Evolutionary conservation across 1,140 invertebrate genomes (phyloP), one percentile per base, ranked within the genome.

Genomic region (Trachymyrmex cornetzi): DNA sequence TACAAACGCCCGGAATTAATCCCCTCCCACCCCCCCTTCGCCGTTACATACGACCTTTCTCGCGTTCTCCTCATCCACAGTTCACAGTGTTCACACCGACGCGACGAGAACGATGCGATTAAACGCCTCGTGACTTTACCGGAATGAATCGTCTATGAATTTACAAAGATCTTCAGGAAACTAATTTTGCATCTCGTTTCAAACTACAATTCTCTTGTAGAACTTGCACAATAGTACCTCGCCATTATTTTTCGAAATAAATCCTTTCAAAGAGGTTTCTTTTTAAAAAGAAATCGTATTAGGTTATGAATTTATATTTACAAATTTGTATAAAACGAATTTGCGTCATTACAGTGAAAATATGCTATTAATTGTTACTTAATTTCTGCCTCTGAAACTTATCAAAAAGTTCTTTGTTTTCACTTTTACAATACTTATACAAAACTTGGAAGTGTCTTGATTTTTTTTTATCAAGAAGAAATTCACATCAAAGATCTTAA

Each of bases 1-100:
- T 92, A 94, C 93, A 94, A 94, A 92, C 89, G 92, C 84, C 85
- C 90, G 93, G 93, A 87, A 74, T 84, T 84, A 84, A 84, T 82
- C 63, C 27, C n/a, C 48, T 24, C 48, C 14, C 48, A 30, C 5
- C 48, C n/a, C 19, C 30, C 48, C 48, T 11, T 30, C 30, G 3
- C 9, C 27, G 77, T 69, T 16, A 71, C 48, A 27, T 22, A 57
- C 53, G 69, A 34, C 69, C 69, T 72, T 81, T 53, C 59, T 30
- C 69, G 67, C 48, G 30, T 63, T 63, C 38, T 64, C 34, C 4
- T 74, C 67, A 38, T 72, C 14, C 50, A 34, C 67, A 30, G 27
- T 69, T 55, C 30, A 44, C 53, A 44, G n/a, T n/a, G n/a, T n/a
- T n/a, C n/a, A n/a, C n/a, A 44, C 30, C n/a, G 30, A 66, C 63